These are phyloP conservation scores for Cheilosia vernalis DNA, from an alignment of 2,888 invertebrate species.

Conservation along the genomic window DNA sequence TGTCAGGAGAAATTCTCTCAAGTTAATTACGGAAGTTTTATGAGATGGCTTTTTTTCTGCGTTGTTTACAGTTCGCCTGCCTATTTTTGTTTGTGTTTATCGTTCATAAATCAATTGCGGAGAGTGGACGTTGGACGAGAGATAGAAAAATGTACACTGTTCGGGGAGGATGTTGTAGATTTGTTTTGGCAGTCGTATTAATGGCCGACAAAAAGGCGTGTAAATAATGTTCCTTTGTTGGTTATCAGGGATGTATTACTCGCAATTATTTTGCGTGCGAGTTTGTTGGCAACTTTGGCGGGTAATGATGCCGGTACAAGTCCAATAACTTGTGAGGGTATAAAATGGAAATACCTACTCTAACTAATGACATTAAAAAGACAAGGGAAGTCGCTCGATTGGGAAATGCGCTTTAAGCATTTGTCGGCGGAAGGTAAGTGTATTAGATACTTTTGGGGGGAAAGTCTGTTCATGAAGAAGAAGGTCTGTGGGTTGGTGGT, in stretches of 20 bases:
- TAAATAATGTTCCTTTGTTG: conserved; percentile 43
- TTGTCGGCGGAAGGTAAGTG: no score
- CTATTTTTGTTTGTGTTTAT: conserved; percentile 14
- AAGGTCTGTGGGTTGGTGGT: no score
- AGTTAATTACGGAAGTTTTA: conserved; percentile 60
- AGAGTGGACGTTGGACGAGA: conserved; percentile 23
- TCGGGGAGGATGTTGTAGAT: conserved; percentile 48
- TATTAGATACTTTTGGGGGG: no score
- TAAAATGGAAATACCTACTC: no score
- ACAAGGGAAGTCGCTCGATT: no score
- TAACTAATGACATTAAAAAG: no score
- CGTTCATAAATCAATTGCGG: conserved; percentile 42
- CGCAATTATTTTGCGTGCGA: conserved; percentile 26
- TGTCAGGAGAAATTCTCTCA: conserved; percentile 42
- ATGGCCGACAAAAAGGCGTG: conserved; percentile 48
- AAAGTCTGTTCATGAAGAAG: no score
- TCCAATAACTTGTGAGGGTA: no score
- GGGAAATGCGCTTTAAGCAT: no score
- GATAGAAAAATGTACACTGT: conserved; percentile 27
- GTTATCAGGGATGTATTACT: conserved; percentile 1
- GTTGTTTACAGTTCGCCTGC: background rate
- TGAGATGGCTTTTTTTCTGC: conserved; percentile 3
- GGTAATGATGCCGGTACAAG: no score
- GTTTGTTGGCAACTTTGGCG: background rate
- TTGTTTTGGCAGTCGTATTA: conserved; percentile 51